A percentile compares a stretch with the other conserved stretches of the same genome.
Conservation (phyloP, 2,113 vertebrate species). For the Rhodinocichla rosea region DNA sequence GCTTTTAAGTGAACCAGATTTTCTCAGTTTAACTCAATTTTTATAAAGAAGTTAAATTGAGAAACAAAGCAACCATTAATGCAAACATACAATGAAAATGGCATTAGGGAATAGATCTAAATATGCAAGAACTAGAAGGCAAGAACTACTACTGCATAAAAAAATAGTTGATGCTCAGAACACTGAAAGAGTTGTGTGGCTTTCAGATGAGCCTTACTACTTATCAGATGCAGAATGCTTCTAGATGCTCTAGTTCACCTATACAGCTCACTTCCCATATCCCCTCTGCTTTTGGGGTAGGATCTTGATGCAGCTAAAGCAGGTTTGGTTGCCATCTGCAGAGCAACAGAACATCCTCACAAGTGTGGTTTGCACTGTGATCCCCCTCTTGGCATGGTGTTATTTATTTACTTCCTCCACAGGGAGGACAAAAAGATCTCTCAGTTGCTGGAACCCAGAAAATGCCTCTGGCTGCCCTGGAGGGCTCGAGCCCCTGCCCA, state of each 20-base stretch:
- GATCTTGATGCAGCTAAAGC: background rate
- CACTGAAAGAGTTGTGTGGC: background rate
- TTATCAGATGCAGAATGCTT: background rate
- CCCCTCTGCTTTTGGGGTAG: background rate
- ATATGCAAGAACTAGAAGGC: background rate
- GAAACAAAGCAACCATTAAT: background rate
- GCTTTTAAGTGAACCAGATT: background rate
- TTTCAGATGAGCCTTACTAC: background rate
- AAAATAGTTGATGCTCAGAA: background rate
- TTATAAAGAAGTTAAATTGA: background rate
- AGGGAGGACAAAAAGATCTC: background rate
- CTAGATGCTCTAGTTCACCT: background rate
- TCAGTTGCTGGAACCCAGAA: background rate
- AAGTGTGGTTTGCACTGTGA: accelerated
- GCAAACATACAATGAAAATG: background rate
- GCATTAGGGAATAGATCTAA: background rate
- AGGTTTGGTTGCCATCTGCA: background rate
- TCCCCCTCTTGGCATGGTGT: background rate
- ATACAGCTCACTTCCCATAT: background rate
- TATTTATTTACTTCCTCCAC: background rate
- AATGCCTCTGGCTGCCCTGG: too few species aligned
- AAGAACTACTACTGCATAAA: background rate
- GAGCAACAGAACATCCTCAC: background rate
- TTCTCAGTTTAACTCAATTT: background rate
- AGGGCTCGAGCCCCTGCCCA: too few species aligned